phyloP scores from a whole-genome alignment of 2,888 invertebrate species.

The Melieria crassipennis region DNA sequence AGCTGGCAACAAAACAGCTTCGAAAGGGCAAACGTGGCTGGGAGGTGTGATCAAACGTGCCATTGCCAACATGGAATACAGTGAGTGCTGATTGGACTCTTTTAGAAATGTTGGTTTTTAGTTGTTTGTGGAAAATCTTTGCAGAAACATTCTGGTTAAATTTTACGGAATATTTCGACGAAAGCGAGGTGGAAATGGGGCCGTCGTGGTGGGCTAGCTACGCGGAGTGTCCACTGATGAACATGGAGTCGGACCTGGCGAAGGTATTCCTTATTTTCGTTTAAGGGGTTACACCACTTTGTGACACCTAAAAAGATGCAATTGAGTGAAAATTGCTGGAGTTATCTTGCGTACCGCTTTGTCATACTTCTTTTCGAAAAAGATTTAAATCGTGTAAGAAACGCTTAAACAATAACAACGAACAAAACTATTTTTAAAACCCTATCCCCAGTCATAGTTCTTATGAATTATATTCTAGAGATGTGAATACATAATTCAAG shows the following conservation, averaged over 20 bases:
- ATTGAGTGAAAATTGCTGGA: neutral
- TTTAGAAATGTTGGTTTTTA: neutral
- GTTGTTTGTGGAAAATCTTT: neutral
- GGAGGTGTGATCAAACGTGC: slow-evolving; percentile 25
- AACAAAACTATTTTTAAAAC: too few relatives aligned
- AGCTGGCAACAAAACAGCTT: neutral
- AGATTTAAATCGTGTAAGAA: too few relatives aligned
- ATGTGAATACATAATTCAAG: neutral
- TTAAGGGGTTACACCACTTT: too few relatives aligned
- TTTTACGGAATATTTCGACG: slow-evolving; percentile 60
- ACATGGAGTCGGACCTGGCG: slow-evolving; percentile 59
- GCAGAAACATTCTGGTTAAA: slow-evolving; percentile 64
- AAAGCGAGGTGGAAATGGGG: slow-evolving; percentile 50
- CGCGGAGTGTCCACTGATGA: slow-evolving; percentile 64
- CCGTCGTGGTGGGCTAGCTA: slow-evolving; percentile 63
- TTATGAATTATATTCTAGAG: neutral
- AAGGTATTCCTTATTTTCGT: slow-evolving; percentile 46
- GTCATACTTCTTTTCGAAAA: too few relatives aligned
- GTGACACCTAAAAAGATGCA: too few relatives aligned
- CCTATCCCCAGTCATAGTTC: too few relatives aligned
- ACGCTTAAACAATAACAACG: too few relatives aligned
- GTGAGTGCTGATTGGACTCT: slow-evolving; percentile 36
- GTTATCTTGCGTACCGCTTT: neutral
- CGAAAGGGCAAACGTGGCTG: slow-evolving; percentile 8
- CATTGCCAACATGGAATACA: slow-evolving; percentile 48